phyloP scores from a whole-genome alignment of 2,888 invertebrate species.

The Acleris laterana region DNA sequence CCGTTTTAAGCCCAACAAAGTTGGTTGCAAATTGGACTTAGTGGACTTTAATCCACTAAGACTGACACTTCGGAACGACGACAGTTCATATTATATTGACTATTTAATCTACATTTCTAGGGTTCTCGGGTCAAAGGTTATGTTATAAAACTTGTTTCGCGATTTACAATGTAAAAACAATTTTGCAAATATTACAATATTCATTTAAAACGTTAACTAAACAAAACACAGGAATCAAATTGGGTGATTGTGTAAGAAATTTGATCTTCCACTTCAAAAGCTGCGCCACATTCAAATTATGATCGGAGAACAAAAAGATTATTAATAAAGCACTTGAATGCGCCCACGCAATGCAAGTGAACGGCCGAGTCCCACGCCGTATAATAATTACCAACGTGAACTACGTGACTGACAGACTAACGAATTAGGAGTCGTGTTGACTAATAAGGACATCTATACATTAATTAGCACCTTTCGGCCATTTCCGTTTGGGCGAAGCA shows the following conservation, averaged over 20 bases:
- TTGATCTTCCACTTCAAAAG: slow-evolving; percentile 20
- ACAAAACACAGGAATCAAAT: no score
- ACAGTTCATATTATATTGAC: no score
- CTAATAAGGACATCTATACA: slow-evolving; percentile 46
- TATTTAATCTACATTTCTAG: no score
- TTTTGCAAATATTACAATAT: no score
- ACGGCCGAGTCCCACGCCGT: slow-evolving; percentile 45
- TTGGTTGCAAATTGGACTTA: no score
- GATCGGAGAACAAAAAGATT: slow-evolving; percentile 33
- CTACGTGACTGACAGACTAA: slow-evolving; percentile 48
- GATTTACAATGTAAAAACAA: no score
- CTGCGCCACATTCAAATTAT: slow-evolving; percentile 15
- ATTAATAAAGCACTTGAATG: slow-evolving; percentile 32
- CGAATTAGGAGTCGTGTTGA: slow-evolving; percentile 42
- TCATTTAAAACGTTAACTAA: no score
- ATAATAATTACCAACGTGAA: slow-evolving; percentile 46
- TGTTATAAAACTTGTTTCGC: no score
- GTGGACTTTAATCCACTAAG: neutral
- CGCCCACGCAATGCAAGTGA: slow-evolving; percentile 54
- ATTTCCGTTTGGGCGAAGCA: slow-evolving; percentile 24
- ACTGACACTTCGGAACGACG: no score
- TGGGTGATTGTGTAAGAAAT: neutral
- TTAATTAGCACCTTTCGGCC: slow-evolving; percentile 22
- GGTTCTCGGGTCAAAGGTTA: no score
- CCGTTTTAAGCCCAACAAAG: slow-evolving; percentile 1